These are phyloP conservation scores for Spodoptera picta DNA, from an alignment of 2,888 invertebrate genomes.

Conservation along the genomic window DNA sequence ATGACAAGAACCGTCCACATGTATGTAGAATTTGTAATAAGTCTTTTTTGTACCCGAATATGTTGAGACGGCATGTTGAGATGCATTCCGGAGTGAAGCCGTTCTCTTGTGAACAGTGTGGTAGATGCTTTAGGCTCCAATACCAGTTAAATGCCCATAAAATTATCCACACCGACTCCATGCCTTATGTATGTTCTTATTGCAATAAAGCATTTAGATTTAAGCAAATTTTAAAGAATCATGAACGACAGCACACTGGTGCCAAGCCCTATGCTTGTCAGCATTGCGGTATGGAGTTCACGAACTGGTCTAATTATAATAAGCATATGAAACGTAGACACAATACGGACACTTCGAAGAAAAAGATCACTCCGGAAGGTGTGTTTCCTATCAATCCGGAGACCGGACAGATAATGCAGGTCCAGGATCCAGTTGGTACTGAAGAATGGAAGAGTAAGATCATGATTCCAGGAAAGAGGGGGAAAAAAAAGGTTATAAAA, in stretches of 20 bases:
- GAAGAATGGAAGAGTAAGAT: conserved; percentile 84
- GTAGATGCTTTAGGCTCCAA: conserved; percentile 88
- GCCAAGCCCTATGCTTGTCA: conserved; percentile 92
- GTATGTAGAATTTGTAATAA: conserved; percentile 82
- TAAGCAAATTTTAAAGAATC: conserved; percentile 92
- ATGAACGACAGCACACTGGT: conserved; percentile 91
- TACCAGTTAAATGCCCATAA: conserved; percentile 93
- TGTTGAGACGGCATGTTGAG: conserved; percentile 80
- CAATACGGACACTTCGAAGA: conserved; percentile 84
- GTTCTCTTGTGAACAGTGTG: conserved; percentile 82
- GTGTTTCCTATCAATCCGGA: conserved; percentile 82
- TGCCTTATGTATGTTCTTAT: conserved; percentile 93
- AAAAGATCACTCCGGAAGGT: conserved; percentile 88
- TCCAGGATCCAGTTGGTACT: conserved; percentile 72
- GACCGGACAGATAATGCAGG: conserved; percentile 79
- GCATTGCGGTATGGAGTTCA: conserved; percentile 92
- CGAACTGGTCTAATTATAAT: conserved; percentile 95
- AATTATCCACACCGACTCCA: conserved; percentile 93
- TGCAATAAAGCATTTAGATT: conserved; percentile 93
- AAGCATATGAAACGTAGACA: conserved; percentile 94
- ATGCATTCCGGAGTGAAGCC: conserved; percentile 84
- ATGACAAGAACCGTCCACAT: conserved; percentile 80
- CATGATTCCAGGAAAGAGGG: conserved; percentile 81
- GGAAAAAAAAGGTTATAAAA: conserved; percentile 76
- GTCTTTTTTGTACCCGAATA: conserved; percentile 81